phyloP scores from a whole-genome alignment of 2,113 vertebrate species.

The Arizona elegans region DNA sequence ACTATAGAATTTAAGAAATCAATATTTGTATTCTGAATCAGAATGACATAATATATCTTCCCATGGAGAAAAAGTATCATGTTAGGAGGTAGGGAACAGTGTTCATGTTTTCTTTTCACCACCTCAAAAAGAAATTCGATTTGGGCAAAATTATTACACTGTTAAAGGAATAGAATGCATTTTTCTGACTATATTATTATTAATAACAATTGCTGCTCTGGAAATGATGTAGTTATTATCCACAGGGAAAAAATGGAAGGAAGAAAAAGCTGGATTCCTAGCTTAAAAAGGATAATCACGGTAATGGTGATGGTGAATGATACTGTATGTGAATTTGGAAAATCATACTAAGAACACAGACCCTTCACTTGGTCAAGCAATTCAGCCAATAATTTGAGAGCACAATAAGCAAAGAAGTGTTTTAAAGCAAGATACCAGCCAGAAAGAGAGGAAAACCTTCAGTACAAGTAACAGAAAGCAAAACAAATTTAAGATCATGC shows the following conservation, averaged over 20 bases:
- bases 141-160: background rate
- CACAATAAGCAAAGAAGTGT: conserved; percentile 71
- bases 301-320: conserved; percentile 15
- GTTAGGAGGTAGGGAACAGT: background rate
- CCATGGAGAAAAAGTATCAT: background rate
- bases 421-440: conserved; percentile 73
- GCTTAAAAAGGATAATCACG: conserved; percentile 9
- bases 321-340: conserved; percentile 17
- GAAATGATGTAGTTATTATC: background rate
- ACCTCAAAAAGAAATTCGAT: background rate
- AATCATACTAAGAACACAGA: conserved; percentile 53
- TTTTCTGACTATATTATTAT: background rate
- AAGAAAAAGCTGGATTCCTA: conserved; percentile 30
- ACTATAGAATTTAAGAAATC: background rate
- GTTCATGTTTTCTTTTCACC: background rate
- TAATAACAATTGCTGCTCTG: background rate
- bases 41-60: background rate
- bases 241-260: conserved; percentile 3
- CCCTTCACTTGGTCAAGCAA: conserved; percentile 56
- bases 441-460: conserved; percentile 69
- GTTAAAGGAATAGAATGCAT: background rate
- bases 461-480: conserved; percentile 52
- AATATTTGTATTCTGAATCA: background rate
- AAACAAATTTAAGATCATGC: conserved; percentile 68
- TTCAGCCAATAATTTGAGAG: conserved; percentile 57